A percentile compares a stretch with the other conserved stretches of the same genome.
Conservation (phyloP, 2,888 invertebrate genomes). For the Oxyteleia sp. region DNA sequence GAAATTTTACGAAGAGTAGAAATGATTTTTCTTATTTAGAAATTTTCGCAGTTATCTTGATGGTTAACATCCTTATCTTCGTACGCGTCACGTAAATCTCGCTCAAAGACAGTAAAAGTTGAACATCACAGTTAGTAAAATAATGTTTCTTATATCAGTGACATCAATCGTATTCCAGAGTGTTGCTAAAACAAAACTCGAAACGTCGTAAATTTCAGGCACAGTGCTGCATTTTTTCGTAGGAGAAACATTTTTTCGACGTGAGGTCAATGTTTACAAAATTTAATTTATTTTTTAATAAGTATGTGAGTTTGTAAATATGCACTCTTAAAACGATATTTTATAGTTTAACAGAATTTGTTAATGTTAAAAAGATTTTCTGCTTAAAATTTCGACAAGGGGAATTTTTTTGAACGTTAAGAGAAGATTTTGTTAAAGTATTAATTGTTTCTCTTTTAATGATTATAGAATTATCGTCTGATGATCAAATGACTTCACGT, state of each 20-base stretch:
- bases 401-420: no score
- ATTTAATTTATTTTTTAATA: no score
- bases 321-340: no score
- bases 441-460: no score
- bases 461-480: no score
- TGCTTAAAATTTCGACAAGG: no score
- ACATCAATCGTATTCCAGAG: constrained; percentile 53
- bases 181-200: constrained; percentile 74
- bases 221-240: neutral
- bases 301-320: no score
- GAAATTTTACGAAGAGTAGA: neutral
- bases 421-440: no score
- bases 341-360: no score
- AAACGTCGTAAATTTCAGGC: constrained; percentile 72
- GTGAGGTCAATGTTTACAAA: no score
- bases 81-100: constrained; percentile 77
- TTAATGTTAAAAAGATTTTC: no score
- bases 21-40: constrained; percentile 27
- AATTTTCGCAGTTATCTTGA: constrained; percentile 55
- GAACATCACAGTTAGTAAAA: constrained; percentile 68
- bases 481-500: no score
- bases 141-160: constrained; percentile 46
- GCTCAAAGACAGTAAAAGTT: constrained; percentile 70
- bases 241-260: neutral
- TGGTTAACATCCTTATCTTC: constrained; percentile 63